Evolutionary conservation across 2,113 vertebrate species (phyloP).

Genomic region (Scopus umbretta): DNA sequence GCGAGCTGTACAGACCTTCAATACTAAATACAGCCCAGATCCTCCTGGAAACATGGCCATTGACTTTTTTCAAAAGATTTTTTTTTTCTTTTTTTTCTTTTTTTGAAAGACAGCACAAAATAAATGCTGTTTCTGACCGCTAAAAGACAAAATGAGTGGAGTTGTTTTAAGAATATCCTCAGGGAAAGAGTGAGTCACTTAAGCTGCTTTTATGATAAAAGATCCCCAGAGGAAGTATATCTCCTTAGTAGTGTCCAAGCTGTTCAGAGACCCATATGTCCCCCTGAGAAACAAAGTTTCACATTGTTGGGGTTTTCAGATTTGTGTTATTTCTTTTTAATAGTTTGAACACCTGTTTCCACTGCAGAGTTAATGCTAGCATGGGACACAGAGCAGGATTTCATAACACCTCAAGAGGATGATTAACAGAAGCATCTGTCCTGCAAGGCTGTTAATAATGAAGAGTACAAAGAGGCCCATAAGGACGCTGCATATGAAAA

Average conservation of each 20-base stretch:
- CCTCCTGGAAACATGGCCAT: background rate
- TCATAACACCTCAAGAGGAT: background rate
- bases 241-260: background rate
- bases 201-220: conserved; percentile 44
- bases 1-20: background rate
- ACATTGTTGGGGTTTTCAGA: background rate
- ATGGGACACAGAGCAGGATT: background rate
- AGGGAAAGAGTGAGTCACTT: conserved; percentile 36
- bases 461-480: background rate
- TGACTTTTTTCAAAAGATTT: background rate
- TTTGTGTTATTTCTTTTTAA: background rate
- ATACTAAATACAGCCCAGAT: background rate
- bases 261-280: background rate
- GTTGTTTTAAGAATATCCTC: background rate
- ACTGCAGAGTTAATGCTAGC: background rate
- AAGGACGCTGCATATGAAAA: background rate
- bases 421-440: background rate
- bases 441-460: background rate
- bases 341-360: background rate
- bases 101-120: background rate
- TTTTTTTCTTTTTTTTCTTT: background rate
- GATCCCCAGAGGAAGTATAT: background rate
- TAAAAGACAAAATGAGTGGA: background rate
- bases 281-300: background rate
- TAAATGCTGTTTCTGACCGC: background rate